phyloP scores from a whole-genome alignment of 2,888 invertebrate genomes.

The Taphrorychus bicolor region DNA sequence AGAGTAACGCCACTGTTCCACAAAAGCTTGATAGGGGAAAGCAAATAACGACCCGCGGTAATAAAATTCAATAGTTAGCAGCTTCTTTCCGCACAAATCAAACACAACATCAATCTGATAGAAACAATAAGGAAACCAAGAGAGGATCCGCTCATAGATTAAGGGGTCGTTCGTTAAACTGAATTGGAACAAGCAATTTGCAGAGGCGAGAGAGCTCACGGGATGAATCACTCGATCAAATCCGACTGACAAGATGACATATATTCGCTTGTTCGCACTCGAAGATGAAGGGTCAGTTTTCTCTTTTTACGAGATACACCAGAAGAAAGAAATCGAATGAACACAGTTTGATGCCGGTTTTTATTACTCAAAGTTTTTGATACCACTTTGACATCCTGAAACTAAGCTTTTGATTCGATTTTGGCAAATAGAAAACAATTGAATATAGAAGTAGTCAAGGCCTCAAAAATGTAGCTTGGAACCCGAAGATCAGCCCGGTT shows the following conservation, averaged over 20 bases:
- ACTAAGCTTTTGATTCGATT: no score
- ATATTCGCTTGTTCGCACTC: conserved; percentile 35
- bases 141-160: conserved; percentile 9
- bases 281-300: neutral
- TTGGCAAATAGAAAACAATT: no score
- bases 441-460: no score
- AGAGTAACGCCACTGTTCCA: conserved; percentile 4
- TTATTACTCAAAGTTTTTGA: no score
- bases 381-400: no score
- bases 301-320: no score
- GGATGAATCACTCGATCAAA: conserved; percentile 47
- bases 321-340: no score
- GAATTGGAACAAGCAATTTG: conserved; percentile 35
- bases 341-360: no score
- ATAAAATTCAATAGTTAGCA: conserved; percentile 40
- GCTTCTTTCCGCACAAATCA: conserved; percentile 38
- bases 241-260: conserved; percentile 43
- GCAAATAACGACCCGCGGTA: conserved; percentile 13
- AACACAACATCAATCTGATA: conserved; percentile 40
- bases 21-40: neutral
- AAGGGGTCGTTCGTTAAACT: conserved; percentile 27
- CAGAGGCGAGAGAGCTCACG: conserved; percentile 28
- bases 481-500: no score
- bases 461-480: no score
- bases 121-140: conserved; percentile 41